Base-by-base conservation (phyloP, 1,140 invertebrate genomes). In the Drosophila santomea region DNA sequence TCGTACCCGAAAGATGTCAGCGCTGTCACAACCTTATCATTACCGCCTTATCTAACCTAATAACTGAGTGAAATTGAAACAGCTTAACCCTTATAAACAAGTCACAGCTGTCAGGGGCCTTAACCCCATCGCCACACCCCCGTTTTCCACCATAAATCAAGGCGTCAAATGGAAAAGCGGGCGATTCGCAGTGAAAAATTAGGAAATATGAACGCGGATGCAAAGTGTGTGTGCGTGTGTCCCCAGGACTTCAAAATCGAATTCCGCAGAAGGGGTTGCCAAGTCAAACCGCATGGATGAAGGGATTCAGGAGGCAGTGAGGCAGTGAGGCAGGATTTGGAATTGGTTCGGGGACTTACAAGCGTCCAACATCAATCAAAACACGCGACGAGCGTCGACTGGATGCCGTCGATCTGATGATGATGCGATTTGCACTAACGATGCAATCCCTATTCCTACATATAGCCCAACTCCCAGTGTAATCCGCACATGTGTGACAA, bases 381-480 rank as follows among this genome's bases (percentile, higher is more conserved):
- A 78, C 52, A 62, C 64, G 61, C 73, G 74, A 74, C 62, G 41
- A 71, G 51, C 51, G 67, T 35, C 51, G 51, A n/a, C 50, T 20
- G 55, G 39, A 41, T 62, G 44, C 36, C 60, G 41, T 28, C 64
- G 41, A 44, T 54, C 63, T 61, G 58, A 57, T 79, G 82, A 86
- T 86, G 82, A 86, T 86, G 78, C 82, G 82, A 86, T 86, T 86
- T 86, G 59, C 69, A 86, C 84, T 89, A 89, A 89, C 84, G 84
- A 89, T 89, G 84, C 79, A 79, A 58, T 76, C 66, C 66, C 55
- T 61, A 56, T 54, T 38, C 36, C 43, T 38, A 17, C 17, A 17
- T 17, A 47, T 43, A 36, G 12, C 50, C 48, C 54, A 3, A 20
- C 20, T 20, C 20, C 20, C 2, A 25, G 25, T 54, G 47, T 52